These are phyloP conservation scores for Penaeus monodon DNA, from an alignment of 2,888 invertebrate species.

Conservation along the genomic window DNA sequence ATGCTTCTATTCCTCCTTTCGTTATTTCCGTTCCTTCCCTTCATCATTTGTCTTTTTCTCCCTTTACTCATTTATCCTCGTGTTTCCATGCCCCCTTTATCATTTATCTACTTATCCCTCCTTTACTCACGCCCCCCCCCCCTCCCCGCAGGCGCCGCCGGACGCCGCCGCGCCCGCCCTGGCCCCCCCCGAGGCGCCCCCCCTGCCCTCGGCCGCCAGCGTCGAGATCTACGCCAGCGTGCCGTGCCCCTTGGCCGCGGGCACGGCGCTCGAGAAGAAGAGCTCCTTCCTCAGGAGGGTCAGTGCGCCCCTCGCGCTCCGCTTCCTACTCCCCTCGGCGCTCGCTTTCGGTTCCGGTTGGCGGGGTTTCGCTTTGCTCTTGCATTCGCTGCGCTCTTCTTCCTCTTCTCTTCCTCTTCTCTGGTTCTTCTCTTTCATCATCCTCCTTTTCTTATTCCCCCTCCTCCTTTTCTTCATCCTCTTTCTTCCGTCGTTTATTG, in stretches of 20 bases:
- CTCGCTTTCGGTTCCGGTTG: background rate
- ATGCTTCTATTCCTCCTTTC: too few relatives aligned
- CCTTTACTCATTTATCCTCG: too few relatives aligned
- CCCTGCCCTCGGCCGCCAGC: background rate
- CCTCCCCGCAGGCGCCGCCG: background rate
- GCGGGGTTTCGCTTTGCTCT: background rate
- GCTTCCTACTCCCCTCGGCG: too few relatives aligned
- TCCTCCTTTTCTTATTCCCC: too few relatives aligned
- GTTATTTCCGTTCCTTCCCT: too few relatives aligned
- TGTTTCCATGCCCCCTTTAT: too few relatives aligned
- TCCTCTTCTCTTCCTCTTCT: background rate
- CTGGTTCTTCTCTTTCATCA: background rate
- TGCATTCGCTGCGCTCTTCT: background rate
- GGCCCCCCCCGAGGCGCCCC: background rate
- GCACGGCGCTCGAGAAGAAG: constrained; percentile 38
- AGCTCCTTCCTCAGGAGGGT: constrained; percentile 46
- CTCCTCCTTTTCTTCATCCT: too few relatives aligned
- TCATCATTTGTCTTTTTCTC: too few relatives aligned
- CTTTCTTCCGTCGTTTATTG: too few relatives aligned
- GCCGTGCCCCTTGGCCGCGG: background rate
- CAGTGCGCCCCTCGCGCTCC: background rate
- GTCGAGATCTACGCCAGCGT: background rate
- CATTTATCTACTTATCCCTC: background rate
- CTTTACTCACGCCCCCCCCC: background rate
- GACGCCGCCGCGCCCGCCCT: background rate